Percentiles rank a stretch among this genome's conserved stretches.
Evolutionary conservation across 2,888 invertebrate genomes (phyloP).

Genomic region (Apotomis turbidana): DNA sequence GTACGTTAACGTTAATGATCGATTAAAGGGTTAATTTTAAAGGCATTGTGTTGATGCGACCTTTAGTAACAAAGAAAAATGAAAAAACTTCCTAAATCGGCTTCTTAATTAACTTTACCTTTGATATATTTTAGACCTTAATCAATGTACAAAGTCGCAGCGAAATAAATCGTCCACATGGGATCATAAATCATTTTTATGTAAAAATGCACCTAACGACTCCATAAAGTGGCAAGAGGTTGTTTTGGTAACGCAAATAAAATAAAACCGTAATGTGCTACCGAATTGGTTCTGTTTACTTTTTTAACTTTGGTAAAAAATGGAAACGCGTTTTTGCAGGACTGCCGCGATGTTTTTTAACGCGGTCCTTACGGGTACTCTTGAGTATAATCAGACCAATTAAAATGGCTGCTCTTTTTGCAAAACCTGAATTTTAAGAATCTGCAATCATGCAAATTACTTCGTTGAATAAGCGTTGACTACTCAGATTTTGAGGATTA

Average conservation of each 20-base stretch:
- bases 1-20: neutral
- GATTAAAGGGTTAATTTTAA: neutral
- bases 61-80: conserved; percentile 2
- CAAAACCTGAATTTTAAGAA: neutral
- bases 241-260: conserved; percentile 41
- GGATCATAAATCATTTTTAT: conserved; percentile 41
- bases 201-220: conserved; percentile 41
- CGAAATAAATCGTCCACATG: conserved; percentile 31
- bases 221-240: conserved; percentile 40
- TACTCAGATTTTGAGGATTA: neutral
- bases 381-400: conserved; percentile 19
- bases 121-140: conserved; percentile 9
- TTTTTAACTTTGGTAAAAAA: conserved; percentile 41
- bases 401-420: conserved; percentile 11
- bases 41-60: conserved; percentile 7
- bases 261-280: conserved; percentile 41
- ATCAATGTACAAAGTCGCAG: conserved; percentile 28
- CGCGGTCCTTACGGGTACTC: conserved; percentile 4
- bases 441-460: neutral
- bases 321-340: conserved; percentile 39
- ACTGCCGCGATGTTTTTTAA: conserved; percentile 8
- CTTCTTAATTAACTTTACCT: conserved; percentile 13
- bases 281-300: conserved; percentile 41
- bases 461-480: neutral
- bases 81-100: neutral